Evolutionary conservation across 2,888 invertebrate species (phyloP).

Genomic region (Caenorhabditis sp.): DNA sequence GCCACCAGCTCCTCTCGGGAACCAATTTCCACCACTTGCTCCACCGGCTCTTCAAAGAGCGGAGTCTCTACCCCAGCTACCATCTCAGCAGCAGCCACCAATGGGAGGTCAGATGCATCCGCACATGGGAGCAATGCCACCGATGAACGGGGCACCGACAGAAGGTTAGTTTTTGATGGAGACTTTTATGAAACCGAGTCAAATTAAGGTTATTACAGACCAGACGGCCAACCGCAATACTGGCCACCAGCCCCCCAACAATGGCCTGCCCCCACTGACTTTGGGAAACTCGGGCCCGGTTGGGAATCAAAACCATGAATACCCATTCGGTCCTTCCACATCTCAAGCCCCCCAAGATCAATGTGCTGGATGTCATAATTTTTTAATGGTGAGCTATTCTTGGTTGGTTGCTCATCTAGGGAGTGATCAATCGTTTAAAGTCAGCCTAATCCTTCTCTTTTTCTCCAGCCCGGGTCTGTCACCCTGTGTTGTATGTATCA

Average conservation of each 20-base stretch:
- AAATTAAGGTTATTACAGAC: slow-evolving; percentile 59
- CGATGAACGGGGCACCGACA: slow-evolving; percentile 33
- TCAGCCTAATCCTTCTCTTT: not conserved
- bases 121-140: slow-evolving; percentile 9
- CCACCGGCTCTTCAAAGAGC: slow-evolving; percentile 50
- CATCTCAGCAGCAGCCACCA: slow-evolving; percentile 36
- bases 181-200: slow-evolving; percentile 25
- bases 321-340: slow-evolving; percentile 1
- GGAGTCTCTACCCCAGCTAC: slow-evolving; percentile 49
- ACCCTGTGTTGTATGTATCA: slow-evolving; percentile 63
- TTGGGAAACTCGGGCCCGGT: slow-evolving; percentile 49
- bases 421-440: too few species aligned
- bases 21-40: slow-evolving; percentile 17
- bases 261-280: slow-evolving; percentile 53
- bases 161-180: slow-evolving; percentile 36
- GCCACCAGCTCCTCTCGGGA: not conserved
- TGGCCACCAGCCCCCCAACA: slow-evolving; percentile 19
- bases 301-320: slow-evolving; percentile 48
- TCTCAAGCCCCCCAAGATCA: slow-evolving; percentile 20
- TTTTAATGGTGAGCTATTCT: slow-evolving; percentile 43
- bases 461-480: slow-evolving; percentile 50
- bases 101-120: too few species aligned
- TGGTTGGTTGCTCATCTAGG: too few species aligned
- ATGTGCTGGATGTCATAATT: slow-evolving; percentile 50
- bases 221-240: slow-evolving; percentile 46